Base-by-base conservation (phyloP, 2,888 invertebrate species). In the Tanaodytes sp. region DNA sequence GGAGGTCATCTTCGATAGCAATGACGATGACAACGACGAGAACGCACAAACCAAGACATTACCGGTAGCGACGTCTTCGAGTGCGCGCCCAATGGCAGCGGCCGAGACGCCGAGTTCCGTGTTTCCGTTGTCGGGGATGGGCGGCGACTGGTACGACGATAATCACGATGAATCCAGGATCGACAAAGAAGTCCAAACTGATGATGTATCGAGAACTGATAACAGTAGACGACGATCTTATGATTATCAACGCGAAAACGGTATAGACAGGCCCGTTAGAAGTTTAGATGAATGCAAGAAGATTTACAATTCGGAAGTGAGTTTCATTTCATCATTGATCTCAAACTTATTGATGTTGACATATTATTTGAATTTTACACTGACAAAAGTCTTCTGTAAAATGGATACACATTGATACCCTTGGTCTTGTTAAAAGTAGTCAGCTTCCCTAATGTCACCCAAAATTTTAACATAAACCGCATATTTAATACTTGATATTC, bases 241-340 rank as follows among this genome's bases (percentile, higher is more conserved):
- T 33, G n/a, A 12, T 4, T 33, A 33, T n/a, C 15, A 39, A 39
- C 4, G 2, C 2, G 14, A 15, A 6, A 55, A 43, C 2, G 37
- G 39, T 2, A 18, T 49, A 5, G 45, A 66, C 3, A 71, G 66
- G 30, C 52, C 63, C 15, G 68, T 75, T 11, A 81, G 82, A 52
- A 76, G 74, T 19, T 33, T 93, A 76, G 89, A 91, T 1, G 93
- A 93, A 80, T 94, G 94, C 78, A 82, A 93, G 2, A 88, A 90
- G 57, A 90, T 94, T 75, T 91, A 93, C 76, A 90, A 91, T 76
- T 89, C 91, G 0, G 91, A 91, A 79, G 90, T 86, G 72, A 77
- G 77, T 63, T 33, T n/a, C n/a, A n/a, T n/a, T n/a, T 27, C 9
- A 27, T 27, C 9, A 27, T 27, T 27, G 9, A 27, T 27, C 9